Percentiles rank a stretch among this genome's conserved stretches.
phyloP scores from a whole-genome alignment of 2,113 vertebrate species.

The Phoenicopterus ruber region DNA sequence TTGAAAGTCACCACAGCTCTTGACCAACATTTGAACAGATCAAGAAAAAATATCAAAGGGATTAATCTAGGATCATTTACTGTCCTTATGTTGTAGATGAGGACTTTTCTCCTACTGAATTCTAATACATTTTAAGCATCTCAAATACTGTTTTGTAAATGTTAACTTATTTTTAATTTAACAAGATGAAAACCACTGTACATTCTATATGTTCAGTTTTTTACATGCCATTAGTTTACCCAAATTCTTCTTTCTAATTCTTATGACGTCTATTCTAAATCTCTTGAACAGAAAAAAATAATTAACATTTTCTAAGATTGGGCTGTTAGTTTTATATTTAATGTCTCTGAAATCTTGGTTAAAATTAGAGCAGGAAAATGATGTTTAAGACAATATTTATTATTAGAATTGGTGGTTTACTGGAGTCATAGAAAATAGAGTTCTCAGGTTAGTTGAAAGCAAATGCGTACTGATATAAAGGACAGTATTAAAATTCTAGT shows the following conservation, averaged over 20 bases:
- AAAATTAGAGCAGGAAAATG: neutral
- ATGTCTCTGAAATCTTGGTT: neutral
- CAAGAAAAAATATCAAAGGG: neutral
- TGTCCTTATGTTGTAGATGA: neutral
- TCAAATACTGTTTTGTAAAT: neutral
- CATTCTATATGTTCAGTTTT: neutral
- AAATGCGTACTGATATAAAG: neutral
- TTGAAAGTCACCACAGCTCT: neutral
- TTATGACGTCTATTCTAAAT: neutral
- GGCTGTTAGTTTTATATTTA: neutral
- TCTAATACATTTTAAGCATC: neutral
- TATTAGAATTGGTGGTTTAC: neutral
- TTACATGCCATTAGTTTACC: neutral
- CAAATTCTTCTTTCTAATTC: neutral
- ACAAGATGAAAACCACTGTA: neutral
- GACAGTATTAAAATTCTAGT: neutral
- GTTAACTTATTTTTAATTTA: neutral
- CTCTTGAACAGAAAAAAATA: neutral
- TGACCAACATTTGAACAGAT: neutral
- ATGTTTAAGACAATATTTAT: neutral
- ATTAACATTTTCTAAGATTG: neutral
- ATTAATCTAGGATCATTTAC: neutral
- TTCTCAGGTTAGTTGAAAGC: conserved; percentile 3
- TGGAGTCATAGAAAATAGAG: neutral
- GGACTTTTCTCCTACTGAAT: neutral